phyloP scores from a whole-genome alignment of 2,797 vertebrate genomes.

The Muscicapa comitata region DNA sequence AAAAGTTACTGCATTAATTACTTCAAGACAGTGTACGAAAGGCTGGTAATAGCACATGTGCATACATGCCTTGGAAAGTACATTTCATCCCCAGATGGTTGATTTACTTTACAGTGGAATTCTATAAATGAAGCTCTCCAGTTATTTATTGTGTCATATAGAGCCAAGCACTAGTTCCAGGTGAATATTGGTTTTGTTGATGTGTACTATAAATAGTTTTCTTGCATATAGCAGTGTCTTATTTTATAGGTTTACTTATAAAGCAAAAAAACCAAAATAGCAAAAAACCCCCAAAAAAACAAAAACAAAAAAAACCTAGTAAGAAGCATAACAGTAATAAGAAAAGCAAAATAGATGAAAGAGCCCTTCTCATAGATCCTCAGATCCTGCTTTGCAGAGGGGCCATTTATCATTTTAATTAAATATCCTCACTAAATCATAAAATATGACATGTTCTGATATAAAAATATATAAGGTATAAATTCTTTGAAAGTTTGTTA shows the following conservation, averaged over 20 bases:
- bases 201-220: not conserved
- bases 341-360: not conserved
- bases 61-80: not conserved
- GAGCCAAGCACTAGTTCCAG: not conserved
- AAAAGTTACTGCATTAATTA: not conserved
- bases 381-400: not conserved
- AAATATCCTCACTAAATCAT: not conserved
- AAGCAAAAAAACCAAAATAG: not conserved
- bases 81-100: not conserved
- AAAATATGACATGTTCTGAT: not conserved
- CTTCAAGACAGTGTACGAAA: not conserved
- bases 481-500: constrained; percentile 1
- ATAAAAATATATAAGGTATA: not conserved
- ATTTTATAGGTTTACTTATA: not conserved
- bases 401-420: not conserved
- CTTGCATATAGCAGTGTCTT: not conserved
- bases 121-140: not conserved
- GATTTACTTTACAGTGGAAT: not conserved
- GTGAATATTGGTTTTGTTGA: not conserved
- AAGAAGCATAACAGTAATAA: not conserved
- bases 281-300: not conserved
- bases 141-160: not conserved
- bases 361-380: not conserved
- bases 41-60: not conserved
- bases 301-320: not conserved